Conservation (phyloP, 37 sponge, comb jelly and placozoan species). For the Axinella damicornis region DNA sequence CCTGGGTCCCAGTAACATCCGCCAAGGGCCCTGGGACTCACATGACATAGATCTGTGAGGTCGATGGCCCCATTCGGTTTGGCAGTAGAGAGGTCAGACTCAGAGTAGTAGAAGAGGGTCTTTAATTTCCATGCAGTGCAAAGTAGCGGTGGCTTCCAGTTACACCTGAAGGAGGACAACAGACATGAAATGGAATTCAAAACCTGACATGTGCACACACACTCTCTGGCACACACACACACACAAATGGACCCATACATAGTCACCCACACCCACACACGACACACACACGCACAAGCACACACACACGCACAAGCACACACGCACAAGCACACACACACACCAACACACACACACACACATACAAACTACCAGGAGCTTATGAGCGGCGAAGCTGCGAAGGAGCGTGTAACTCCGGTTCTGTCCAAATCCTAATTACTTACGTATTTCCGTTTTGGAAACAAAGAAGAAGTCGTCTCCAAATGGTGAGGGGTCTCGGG, state of each 20-base stretch:
- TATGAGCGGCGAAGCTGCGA: no score
- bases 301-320: no score
- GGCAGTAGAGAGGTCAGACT: slow-evolving; percentile 64
- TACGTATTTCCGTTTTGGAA: no score
- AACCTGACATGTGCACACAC: background rate
- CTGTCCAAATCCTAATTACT: no score
- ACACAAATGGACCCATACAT: background rate
- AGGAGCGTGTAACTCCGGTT: no score
- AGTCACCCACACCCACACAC: slow-evolving; percentile 9
- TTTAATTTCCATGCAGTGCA: slow-evolving; percentile 80
- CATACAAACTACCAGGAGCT: no score
- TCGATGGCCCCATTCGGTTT: slow-evolving; percentile 77
- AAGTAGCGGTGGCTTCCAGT: slow-evolving; percentile 90
- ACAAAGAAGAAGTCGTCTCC: no score
- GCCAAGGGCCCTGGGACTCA: slow-evolving; percentile 22
- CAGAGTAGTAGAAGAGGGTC: slow-evolving; percentile 84
- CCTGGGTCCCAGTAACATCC: background rate
- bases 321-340: no score
- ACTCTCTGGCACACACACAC: background rate
- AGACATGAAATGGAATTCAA: no score
- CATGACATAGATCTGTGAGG: slow-evolving; percentile 75
- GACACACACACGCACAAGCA: slow-evolving; percentile 2
- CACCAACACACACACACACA: no score
- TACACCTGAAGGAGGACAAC: slow-evolving; percentile 58
- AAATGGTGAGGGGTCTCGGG: no score